Evolutionary conservation across 2,797 vertebrate species (phyloP).

Genomic region (Sebastes taczanowskii): DNA sequence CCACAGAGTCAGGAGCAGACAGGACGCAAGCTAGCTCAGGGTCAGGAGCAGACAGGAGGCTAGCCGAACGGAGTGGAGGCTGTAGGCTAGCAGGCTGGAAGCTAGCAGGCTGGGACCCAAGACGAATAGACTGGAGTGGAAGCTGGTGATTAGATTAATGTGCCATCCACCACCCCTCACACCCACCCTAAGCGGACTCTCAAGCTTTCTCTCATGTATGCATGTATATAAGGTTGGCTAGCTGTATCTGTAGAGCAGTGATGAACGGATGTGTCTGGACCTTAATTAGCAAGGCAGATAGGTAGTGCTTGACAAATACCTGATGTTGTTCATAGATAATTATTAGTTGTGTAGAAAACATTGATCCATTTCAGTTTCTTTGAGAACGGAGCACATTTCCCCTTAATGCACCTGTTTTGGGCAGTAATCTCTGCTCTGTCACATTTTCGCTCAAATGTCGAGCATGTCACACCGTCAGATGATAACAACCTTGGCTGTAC

Average conservation of each 20-base stretch:
- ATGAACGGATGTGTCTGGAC: background rate
- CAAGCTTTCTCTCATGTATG: too few relatives aligned
- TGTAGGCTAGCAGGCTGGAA: too few relatives aligned
- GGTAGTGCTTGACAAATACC: background rate
- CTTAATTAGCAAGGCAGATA: background rate
- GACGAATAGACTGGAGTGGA: too few relatives aligned
- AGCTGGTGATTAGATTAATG: too few relatives aligned
- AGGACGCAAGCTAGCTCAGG: too few relatives aligned
- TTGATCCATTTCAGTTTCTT: background rate
- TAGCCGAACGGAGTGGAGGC: too few relatives aligned
- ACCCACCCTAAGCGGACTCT: too few relatives aligned
- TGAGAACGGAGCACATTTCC: background rate
- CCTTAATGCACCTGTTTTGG: background rate
- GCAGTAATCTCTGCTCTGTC: background rate
- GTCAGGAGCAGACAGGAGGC: too few relatives aligned
- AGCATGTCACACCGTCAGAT: background rate
- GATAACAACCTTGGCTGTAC: slow-evolving; percentile 28
- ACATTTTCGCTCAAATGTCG: slow-evolving; percentile 13
- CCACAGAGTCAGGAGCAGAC: too few relatives aligned
- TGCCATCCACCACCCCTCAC: too few relatives aligned
- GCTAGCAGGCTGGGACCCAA: too few relatives aligned
- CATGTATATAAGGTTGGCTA: background rate
- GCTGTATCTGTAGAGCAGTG: background rate
- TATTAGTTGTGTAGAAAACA: background rate
- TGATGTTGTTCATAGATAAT: background rate